These are phyloP conservation scores for Diarsia mendica DNA, from an alignment of 2,888 invertebrate species.

Conservation along the genomic window DNA sequence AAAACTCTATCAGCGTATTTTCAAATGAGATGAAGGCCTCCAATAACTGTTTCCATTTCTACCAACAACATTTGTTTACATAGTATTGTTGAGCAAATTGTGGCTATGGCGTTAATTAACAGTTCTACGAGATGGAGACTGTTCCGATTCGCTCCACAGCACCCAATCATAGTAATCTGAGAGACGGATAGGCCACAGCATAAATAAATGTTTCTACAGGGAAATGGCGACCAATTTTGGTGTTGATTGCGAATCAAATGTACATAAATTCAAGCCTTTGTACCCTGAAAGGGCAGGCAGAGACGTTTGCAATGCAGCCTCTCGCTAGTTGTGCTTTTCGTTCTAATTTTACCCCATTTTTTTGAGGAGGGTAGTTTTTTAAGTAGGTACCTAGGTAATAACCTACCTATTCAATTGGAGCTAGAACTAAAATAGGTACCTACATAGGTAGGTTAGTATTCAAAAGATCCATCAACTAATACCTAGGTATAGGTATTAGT, in stretches of 20 bases:
- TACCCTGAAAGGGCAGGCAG: not conserved
- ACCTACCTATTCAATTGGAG: not conserved
- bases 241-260: not conserved
- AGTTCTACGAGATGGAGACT: constrained; percentile 65
- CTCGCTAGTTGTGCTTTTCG: not conserved
- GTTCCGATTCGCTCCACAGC: constrained; percentile 69
- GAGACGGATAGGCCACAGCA: constrained; percentile 55
- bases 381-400: not conserved
- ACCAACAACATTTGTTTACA: constrained; percentile 16
- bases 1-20: constrained; percentile 5
- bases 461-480: not conserved
- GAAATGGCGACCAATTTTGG: not conserved
- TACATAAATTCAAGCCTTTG: not conserved
- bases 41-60: constrained; percentile 17
- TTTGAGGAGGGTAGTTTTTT: not conserved
- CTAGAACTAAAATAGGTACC: not conserved
- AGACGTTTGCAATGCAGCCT: not conserved
- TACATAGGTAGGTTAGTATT: not conserved
- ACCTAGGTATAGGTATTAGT: too few species aligned
- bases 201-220: constrained; percentile 34
- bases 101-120: constrained; percentile 66
- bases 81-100: constrained; percentile 44
- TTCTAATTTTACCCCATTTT: not conserved
- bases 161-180: constrained; percentile 72
- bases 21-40: constrained; percentile 15